These are phyloP conservation scores for Reinhardtius hippoglossoides DNA, from an alignment of 2,113 vertebrate genomes.

Conservation along the genomic window DNA sequence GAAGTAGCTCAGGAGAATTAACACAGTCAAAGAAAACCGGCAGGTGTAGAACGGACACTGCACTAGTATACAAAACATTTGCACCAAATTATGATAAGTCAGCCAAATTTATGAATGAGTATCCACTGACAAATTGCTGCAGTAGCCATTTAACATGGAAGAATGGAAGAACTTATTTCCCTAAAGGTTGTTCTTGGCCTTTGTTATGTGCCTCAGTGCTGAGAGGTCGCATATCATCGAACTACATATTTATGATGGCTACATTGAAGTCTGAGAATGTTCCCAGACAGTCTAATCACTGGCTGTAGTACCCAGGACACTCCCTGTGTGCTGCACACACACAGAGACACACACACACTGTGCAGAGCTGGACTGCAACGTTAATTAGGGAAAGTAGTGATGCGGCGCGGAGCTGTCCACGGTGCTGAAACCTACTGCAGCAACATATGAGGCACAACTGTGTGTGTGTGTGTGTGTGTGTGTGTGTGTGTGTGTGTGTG, in stretches of 20 bases:
- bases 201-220: neutral
- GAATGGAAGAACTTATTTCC: neutral
- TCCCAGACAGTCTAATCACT: slow-evolving; percentile 4
- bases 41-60: too few species aligned
- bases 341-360: neutral
- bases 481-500: too few species aligned
- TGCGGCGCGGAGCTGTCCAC: slow-evolving; percentile 62
- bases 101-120: neutral
- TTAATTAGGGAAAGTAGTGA: slow-evolving; percentile 48
- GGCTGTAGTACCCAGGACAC: slow-evolving; percentile 4
- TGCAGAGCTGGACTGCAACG: slow-evolving; percentile 43
- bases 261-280: neutral
- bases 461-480: neutral
- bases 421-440: slow-evolving; percentile 68
- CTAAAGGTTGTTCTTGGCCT: neutral
- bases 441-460: slow-evolving; percentile 29
- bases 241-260: neutral
- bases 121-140: neutral
- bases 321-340: neutral
- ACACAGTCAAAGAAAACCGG: too few species aligned
- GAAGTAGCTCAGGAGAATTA: too few species aligned
- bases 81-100: neutral
- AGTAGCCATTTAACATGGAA: neutral
- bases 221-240: neutral
- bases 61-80: neutral